Base-by-base conservation (phyloP, 2,888 invertebrate genomes). In the Phytoseiulus persimilis region DNA sequence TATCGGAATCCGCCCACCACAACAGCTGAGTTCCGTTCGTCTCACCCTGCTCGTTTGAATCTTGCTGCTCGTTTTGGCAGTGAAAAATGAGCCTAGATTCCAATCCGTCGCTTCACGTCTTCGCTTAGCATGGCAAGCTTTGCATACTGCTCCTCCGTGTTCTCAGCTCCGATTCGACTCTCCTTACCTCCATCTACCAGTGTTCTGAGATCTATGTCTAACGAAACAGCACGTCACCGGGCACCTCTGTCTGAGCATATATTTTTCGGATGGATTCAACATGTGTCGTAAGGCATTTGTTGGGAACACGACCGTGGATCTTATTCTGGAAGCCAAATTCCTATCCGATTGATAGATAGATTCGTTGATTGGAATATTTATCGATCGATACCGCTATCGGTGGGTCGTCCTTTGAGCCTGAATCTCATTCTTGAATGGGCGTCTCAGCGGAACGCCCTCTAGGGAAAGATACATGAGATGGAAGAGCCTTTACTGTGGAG, bases 221-320 rank as follows among this genome's bases (percentile, higher is more conserved):
- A 65, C 6, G 87, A 39, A 87, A 87, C 87, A 87, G 87, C 87
- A 87, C 87, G 39, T 87, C 87, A 87, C 87, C 32, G 39, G 87
- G 87, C 87, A 87, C 87, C 87, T 87, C 87, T 87, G 87, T 87
- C 87, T 87, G 31, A 87, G 65, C 65, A 65, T 65, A 65, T 23
- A 28, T 23, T 65, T 11, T 46, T 65, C 5, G 65, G 18, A 65
- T 65, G 28, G 1, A 14, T 14, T 65, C 65, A 65, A 65, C 65
- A 65, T 28, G 1, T 14, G 28, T 65, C 65, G 65, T 1, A 65
- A 39, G 39, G 9, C 9, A 6, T 39, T 9, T 39, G 39, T 39
- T 39, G 65, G 18, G 18, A 65, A 65, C 65, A 65, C 14, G 2
- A 28, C 65, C 65, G 28, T 28, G 28, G 28, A 28, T 65, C 9